A percentile compares a stretch with the other conserved stretches of the same genome.
Conservation (phyloP, 2,888 invertebrate genomes). For the Pammene fasciana region DNA sequence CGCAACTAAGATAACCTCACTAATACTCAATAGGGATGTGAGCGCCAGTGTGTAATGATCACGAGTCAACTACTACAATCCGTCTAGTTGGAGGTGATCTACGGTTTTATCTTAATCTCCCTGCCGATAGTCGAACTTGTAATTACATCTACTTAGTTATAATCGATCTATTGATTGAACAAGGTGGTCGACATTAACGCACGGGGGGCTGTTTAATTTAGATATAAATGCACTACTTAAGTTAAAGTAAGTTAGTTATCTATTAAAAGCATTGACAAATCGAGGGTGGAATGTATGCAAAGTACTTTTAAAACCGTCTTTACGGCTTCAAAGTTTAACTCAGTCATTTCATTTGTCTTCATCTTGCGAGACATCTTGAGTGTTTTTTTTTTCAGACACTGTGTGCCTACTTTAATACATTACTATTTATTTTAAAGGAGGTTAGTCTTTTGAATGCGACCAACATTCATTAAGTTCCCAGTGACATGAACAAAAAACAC, state of each 20-base stretch:
- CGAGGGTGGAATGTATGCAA: not conserved
- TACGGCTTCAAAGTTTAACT: slow-evolving; percentile 40
- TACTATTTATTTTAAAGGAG: slow-evolving; percentile 31
- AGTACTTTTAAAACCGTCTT: slow-evolving; percentile 12
- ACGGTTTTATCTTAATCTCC: slow-evolving; percentile 37
- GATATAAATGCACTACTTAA: slow-evolving; percentile 12
- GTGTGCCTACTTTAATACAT: slow-evolving; percentile 26
- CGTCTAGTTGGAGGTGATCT: not conserved
- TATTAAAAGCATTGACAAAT: not conserved
- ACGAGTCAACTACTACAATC: not conserved
- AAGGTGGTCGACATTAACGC: slow-evolving; percentile 32
- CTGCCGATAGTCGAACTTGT: slow-evolving; percentile 26
- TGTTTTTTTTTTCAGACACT: slow-evolving; percentile 48
- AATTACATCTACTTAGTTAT: slow-evolving; percentile 34
- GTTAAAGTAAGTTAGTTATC: not conserved
- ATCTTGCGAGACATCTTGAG: slow-evolving; percentile 44
- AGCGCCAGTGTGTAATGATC: too few species aligned
- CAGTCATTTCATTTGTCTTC: slow-evolving; percentile 50
- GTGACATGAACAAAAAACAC: slow-evolving; percentile 30
- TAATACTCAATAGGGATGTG: too few species aligned
- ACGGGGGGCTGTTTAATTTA: slow-evolving; percentile 15
- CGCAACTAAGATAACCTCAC: too few species aligned
- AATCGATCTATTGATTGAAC: slow-evolving; percentile 43
- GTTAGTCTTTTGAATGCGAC: slow-evolving; percentile 31
- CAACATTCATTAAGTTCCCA: slow-evolving; percentile 32